phyloP scores from a whole-genome alignment of 2,113 vertebrate genomes.

The Tor tambroides region DNA sequence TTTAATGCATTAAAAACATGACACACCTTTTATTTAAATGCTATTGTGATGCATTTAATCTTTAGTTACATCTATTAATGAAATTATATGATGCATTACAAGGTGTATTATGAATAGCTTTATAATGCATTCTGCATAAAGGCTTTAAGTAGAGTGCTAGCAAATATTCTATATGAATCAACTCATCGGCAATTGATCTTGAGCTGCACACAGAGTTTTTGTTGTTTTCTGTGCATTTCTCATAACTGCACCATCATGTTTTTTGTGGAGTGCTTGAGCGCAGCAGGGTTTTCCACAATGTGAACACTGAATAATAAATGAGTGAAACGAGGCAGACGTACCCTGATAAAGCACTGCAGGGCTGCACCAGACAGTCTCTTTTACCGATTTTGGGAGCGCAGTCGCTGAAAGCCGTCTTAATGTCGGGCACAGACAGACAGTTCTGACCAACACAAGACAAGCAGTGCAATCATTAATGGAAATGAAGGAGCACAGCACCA shows the following conservation, averaged over 20 bases:
- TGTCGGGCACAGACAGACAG: conserved; percentile 92
- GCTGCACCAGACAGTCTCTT: conserved; percentile 94
- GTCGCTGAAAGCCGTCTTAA: conserved; percentile 97
- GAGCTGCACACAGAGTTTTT: not conserved
- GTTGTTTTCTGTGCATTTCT: not conserved
- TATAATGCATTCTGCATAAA: not conserved
- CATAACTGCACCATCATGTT: too few relatives aligned
- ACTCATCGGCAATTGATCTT: too few relatives aligned
- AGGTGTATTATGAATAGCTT: too few relatives aligned
- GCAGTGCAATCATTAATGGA: too few relatives aligned
- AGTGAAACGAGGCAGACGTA: conserved; percentile 67
- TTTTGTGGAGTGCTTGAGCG: too few relatives aligned
- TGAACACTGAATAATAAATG: not conserved
- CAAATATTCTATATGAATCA: too few relatives aligned
- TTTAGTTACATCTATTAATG: too few relatives aligned
- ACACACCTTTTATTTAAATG: not conserved
- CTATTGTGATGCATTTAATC: not conserved
- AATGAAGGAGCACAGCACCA: not conserved
- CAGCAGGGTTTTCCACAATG: not conserved
- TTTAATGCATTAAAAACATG: not conserved
- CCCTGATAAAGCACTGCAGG: conserved; percentile 95
- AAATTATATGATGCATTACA: not conserved
- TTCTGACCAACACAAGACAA: conserved; percentile 69
- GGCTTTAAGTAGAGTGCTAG: too few relatives aligned
- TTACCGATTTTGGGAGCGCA: conserved; percentile 94